These are phyloP conservation scores for Ophioninae sp. DNA, from an alignment of 2,888 invertebrate species.

Conservation along the genomic window DNA sequence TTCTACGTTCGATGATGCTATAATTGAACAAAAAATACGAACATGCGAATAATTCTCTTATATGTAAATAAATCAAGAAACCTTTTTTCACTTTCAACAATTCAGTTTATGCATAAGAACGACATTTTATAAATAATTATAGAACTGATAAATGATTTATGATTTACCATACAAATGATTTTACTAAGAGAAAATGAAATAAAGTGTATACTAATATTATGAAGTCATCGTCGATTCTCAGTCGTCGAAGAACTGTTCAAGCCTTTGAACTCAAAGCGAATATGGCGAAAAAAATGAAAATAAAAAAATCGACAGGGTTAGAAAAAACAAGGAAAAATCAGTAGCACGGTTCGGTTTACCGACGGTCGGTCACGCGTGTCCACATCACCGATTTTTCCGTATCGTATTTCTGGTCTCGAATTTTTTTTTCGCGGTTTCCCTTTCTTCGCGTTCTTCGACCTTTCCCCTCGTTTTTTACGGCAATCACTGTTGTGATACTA, in stretches of 20 bases:
- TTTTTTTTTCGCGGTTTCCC: slow-evolving; percentile 40
- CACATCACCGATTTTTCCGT: slow-evolving; percentile 16
- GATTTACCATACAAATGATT: too few species aligned
- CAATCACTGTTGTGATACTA: background rate
- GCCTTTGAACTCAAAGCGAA: background rate
- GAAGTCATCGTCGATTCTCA: background rate
- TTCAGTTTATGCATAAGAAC: too few species aligned
- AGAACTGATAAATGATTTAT: too few species aligned
- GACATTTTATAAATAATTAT: too few species aligned
- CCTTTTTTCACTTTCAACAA: too few species aligned
- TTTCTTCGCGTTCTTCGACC: background rate
- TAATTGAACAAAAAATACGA: too few species aligned
- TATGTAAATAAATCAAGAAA: too few species aligned
- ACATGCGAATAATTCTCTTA: too few species aligned
- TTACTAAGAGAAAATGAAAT: too few species aligned
- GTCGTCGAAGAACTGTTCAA: background rate
- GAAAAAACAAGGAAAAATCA: slow-evolving; percentile 1
- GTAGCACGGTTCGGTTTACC: slow-evolving; percentile 14
- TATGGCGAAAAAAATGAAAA: too few species aligned
- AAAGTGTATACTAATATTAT: too few species aligned
- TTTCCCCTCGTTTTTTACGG: background rate
- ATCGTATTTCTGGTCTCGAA: slow-evolving; percentile 35
- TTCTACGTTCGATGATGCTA: too few species aligned
- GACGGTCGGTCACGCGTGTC: slow-evolving; percentile 11
- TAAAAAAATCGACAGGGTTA: background rate